A percentile compares a stretch with the other conserved stretches of the same genome.
phyloP scores from a whole-genome alignment of 2,797 vertebrate species.

The Mico argentatus region DNA sequence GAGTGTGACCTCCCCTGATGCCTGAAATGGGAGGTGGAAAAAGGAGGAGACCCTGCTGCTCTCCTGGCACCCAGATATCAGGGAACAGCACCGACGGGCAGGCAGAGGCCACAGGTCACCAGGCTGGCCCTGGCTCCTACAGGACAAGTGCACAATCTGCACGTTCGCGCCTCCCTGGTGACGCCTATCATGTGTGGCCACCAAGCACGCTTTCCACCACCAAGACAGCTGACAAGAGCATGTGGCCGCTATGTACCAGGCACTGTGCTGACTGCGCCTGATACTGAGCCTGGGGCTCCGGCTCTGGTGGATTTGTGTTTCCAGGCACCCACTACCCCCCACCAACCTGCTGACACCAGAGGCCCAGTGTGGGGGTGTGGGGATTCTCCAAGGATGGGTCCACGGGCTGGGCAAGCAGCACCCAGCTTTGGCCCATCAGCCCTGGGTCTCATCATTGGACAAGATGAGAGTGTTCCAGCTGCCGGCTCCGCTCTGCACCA shows the following conservation, averaged over 20 bases:
- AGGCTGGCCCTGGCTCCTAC: background rate
- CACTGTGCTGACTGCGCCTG: background rate
- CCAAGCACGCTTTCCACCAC: rapidly evolving
- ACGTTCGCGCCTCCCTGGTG: rapidly evolving
- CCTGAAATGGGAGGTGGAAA: background rate
- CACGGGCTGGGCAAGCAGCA: rapidly evolving
- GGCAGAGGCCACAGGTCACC: background rate
- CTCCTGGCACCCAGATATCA: background rate
- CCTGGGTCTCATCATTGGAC: background rate
- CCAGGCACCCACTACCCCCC: background rate
- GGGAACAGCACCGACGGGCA: background rate
- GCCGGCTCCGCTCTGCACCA: background rate
- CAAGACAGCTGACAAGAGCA: background rate
- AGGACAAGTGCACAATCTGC: rapidly evolving
- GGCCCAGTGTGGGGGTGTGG: background rate
- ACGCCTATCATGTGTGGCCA: rapidly evolving
- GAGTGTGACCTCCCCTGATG: background rate
- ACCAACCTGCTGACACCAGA: background rate
- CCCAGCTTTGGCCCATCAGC: background rate
- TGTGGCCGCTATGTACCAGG: rapidly evolving
- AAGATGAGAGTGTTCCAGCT: background rate
- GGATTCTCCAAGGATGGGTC: too few species aligned
- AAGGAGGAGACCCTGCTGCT: background rate
- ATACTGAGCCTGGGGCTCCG: background rate
- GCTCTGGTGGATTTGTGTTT: background rate